Conservation (phyloP, 92 coral and sea anemone genomes). For the Porites cylindrica region DNA sequence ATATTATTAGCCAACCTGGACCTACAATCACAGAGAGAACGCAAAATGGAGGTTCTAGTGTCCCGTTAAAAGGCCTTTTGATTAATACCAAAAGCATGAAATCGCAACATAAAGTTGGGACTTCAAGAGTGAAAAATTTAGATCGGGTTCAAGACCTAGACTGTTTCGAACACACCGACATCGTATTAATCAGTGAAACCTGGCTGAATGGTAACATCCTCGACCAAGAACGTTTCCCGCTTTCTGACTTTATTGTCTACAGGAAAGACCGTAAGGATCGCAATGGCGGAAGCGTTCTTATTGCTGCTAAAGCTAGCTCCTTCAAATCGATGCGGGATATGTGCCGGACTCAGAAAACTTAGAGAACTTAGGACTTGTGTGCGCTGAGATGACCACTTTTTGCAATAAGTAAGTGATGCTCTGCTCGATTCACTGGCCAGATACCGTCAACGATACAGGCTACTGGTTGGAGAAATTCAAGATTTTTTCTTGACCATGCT, state of each 20-base stretch:
- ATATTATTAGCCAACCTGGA: constrained; percentile 58
- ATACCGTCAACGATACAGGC: constrained; percentile 35
- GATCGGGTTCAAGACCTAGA: constrained; percentile 20
- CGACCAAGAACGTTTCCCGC: constrained; percentile 25
- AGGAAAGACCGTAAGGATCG: constrained; percentile 46
- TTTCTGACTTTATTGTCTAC: constrained; percentile 21
- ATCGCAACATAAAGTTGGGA: constrained; percentile 21
- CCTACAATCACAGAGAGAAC: constrained; percentile 21
- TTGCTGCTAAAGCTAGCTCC: constrained; percentile 11
- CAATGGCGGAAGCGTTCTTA: constrained; percentile 31
- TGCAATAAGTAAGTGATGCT: constrained; percentile 33
- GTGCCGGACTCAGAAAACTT: not conserved
- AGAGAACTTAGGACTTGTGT: constrained; percentile 4
- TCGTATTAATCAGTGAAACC: constrained; percentile 19
- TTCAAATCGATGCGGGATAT: constrained; percentile 39
- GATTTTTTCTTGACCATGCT: constrained; percentile 25
- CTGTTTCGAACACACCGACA: constrained; percentile 14
- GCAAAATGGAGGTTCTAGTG: not conserved
- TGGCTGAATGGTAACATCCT: constrained; percentile 35
- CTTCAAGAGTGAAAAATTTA: constrained; percentile 17
- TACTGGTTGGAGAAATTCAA: constrained; percentile 49
- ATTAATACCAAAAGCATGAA: constrained; percentile 31
- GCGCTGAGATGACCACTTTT: constrained; percentile 37
- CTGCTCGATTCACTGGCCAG: constrained; percentile 50
- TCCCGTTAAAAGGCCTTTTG: constrained; percentile 22